These are phyloP conservation scores for Pollenia angustigena DNA, from an alignment of 2,888 invertebrate genomes.

Conservation along the genomic window DNA sequence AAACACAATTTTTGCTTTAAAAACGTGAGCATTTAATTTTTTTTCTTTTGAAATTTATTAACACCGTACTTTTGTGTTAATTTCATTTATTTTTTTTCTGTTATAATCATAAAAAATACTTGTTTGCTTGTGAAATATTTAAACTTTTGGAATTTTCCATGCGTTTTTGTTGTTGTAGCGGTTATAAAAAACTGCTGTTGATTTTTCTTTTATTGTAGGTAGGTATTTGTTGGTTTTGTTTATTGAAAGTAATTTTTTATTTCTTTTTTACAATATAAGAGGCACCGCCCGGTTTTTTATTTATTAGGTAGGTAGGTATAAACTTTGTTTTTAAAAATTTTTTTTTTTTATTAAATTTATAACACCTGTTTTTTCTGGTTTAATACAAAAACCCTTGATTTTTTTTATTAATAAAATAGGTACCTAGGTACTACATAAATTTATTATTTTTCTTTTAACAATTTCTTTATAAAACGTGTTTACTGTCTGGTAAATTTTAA, in stretches of 20 bases:
- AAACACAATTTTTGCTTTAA: constrained; percentile 44
- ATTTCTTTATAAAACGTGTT: constrained; percentile 44
- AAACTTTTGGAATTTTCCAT: constrained; percentile 76
- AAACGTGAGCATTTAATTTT: constrained; percentile 71
- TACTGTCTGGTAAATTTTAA: constrained; percentile 29
- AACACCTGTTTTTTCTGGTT: constrained; percentile 41
- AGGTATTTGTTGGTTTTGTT: constrained; percentile 46
- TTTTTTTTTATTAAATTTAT: constrained; percentile 4
- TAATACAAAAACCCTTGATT: constrained; percentile 32
- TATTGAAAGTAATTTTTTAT: constrained; percentile 46
- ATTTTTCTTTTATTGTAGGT: constrained; percentile 11
- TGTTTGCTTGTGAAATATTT: constrained; percentile 71
- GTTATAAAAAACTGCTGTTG: constrained; percentile 39
- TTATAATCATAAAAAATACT: constrained; percentile 54
- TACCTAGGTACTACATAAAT: not conserved
- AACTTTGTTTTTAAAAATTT: constrained; percentile 28
- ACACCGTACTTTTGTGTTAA: constrained; percentile 31
- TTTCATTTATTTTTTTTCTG: constrained; percentile 38
- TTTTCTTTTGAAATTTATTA: constrained; percentile 41
- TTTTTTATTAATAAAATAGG: constrained; percentile 20
- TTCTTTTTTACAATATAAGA: constrained; percentile 36
- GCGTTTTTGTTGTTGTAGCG: constrained; percentile 63
- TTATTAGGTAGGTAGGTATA: too few species aligned
- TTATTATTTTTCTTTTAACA: constrained; percentile 23
- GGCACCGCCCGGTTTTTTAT: constrained; percentile 72